phyloP scores from a whole-genome alignment of 2,113 vertebrate genomes.

The Caretta caretta region DNA sequence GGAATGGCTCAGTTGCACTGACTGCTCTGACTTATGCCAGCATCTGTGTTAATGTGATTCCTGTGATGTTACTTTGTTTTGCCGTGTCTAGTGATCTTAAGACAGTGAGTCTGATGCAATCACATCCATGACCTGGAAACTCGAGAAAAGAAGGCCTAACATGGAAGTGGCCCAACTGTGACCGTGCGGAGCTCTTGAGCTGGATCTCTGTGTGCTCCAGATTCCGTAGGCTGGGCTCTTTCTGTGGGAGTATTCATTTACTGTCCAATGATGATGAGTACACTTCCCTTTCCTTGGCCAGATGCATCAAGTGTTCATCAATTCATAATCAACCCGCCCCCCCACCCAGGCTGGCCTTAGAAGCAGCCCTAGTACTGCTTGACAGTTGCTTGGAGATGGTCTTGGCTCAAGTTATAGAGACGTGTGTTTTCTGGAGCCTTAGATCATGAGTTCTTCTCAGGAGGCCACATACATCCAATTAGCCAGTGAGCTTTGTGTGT shows the following conservation, averaged over 20 bases:
- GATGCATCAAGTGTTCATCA: background rate
- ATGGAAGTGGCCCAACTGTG: background rate
- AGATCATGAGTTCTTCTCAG: background rate
- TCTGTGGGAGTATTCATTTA: background rate
- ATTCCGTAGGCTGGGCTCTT: background rate
- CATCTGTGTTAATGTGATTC: background rate
- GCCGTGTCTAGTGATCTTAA: background rate
- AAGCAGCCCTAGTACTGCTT: accelerated
- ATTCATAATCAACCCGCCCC: background rate
- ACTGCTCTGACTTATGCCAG: background rate
- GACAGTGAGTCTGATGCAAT: background rate
- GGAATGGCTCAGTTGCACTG: background rate
- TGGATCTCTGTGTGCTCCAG: too few relatives aligned
- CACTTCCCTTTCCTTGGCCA: background rate
- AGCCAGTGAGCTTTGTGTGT: background rate
- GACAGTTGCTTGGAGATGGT: accelerated
- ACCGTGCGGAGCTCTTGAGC: too few relatives aligned
- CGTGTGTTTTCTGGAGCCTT: background rate
- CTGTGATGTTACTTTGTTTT: background rate
- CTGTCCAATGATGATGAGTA: background rate
- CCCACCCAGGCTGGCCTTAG: background rate
- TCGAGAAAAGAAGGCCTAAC: background rate
- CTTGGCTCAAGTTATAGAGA: background rate
- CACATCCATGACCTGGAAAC: background rate
- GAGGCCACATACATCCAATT: background rate